A percentile compares a stretch with the other conserved stretches of the same genome.
These are phyloP conservation scores for Oasisia sp. DNA, from an alignment of 2,888 invertebrate genomes.

Conservation along the genomic window DNA sequence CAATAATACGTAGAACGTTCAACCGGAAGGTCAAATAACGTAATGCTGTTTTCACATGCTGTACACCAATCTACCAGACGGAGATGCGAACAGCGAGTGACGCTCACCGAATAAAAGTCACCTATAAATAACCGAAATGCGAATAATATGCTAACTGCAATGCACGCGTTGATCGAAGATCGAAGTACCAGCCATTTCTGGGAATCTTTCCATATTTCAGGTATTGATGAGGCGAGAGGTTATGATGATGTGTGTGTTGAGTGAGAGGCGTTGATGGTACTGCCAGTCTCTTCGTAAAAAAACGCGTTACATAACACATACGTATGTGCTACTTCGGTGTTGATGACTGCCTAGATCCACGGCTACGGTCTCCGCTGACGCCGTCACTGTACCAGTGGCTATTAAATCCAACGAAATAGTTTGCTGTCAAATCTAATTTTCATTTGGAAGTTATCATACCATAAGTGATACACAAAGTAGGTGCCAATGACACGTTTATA, in stretches of 20 bases:
- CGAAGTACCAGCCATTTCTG: background rate
- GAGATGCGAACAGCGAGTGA: too few species aligned
- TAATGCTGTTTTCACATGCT: too few species aligned
- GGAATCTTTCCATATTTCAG: background rate
- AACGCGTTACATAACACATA: background rate
- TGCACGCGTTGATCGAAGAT: background rate
- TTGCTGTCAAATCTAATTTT: background rate
- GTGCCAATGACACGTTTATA: background rate
- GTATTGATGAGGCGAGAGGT: background rate
- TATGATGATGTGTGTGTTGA: background rate
- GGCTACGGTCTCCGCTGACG: background rate
- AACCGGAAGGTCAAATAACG: too few species aligned
- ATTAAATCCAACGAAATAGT: background rate
- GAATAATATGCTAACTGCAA: background rate
- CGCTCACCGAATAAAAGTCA: background rate
- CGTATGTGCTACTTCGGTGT: background rate
- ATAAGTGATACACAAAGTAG: background rate
- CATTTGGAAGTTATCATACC: background rate
- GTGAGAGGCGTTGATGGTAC: background rate
- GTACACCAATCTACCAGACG: too few species aligned
- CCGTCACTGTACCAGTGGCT: background rate
- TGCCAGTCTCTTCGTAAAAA: background rate
- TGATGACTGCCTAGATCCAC: background rate
- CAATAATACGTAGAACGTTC: too few species aligned
- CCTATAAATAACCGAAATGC: background rate